These are phyloP conservation scores for Homarus americanus DNA, from an alignment of 1,140 invertebrate genomes.

Conservation along the genomic window DNA sequence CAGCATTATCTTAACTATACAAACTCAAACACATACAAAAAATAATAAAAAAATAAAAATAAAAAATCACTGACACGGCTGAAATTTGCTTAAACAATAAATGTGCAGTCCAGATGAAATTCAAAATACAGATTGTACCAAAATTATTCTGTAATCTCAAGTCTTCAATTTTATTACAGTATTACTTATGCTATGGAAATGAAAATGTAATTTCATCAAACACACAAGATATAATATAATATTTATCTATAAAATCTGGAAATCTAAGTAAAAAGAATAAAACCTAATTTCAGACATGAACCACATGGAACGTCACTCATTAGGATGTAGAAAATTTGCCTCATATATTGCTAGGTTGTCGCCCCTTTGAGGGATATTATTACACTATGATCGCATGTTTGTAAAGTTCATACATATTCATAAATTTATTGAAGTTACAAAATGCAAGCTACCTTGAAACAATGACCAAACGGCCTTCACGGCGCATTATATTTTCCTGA, in stretches of 20 bases:
- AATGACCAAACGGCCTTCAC: neutral
- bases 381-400: neutral
- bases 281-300: neutral
- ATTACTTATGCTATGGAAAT: neutral
- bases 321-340: neutral
- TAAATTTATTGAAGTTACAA: neutral
- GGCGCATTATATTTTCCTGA: neutral
- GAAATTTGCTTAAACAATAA: neutral
- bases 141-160: neutral
- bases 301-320: neutral
- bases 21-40: neutral
- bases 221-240: too few species aligned
- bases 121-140: neutral
- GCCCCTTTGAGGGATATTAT: neutral
- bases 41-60: neutral
- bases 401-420: neutral
- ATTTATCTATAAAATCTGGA: too few species aligned
- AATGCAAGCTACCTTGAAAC: neutral
- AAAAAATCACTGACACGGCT: neutral
- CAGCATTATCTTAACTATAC: neutral
- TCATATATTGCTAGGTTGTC: neutral
- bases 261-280: too few species aligned
- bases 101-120: neutral
- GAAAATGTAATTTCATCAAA: too few species aligned
- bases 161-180: neutral